A percentile compares a stretch with the other conserved stretches of the same genome.
phyloP scores from a whole-genome alignment of 2,888 invertebrate species.

The Agrenia bidenticulata region DNA sequence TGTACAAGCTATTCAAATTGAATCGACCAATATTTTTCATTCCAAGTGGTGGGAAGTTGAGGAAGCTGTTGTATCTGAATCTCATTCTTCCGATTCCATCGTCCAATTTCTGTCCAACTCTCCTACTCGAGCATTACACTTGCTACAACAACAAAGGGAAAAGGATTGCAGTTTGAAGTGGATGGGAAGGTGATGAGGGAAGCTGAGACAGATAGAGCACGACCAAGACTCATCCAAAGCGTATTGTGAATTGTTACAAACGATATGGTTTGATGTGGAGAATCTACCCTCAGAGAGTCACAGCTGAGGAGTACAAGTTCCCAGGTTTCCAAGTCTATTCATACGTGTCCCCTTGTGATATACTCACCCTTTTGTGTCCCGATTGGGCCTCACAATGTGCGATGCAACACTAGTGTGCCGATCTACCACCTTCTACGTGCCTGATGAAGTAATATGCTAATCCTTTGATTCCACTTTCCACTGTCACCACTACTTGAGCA shows the following conservation, averaged over 20 bases:
- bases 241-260: too few species aligned
- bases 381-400: slow-evolving; percentile 6
- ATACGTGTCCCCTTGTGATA: not conserved
- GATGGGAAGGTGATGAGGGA: slow-evolving; percentile 8
- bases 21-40: too few species aligned
- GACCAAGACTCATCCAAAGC: not conserved
- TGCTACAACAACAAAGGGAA: slow-evolving; percentile 6
- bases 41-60: too few species aligned
- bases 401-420: not conserved
- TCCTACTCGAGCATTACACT: too few species aligned
- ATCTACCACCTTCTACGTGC: slow-evolving; percentile 37
- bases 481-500: slow-evolving; percentile 5
- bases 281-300: too few species aligned
- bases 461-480: slow-evolving; percentile 22
- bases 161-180: slow-evolving; percentile 7
- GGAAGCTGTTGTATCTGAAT: too few species aligned
- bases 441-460: slow-evolving; percentile 49
- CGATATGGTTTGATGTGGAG: too few species aligned
- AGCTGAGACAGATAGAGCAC: slow-evolving; percentile 28
- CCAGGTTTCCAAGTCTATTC: not conserved
- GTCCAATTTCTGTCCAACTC: too few species aligned
- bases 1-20: too few species aligned
- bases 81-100: too few species aligned
- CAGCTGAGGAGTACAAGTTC: too few species aligned
- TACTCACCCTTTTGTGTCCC: slow-evolving; percentile 13